Base-by-base conservation (phyloP, 1,140 invertebrate genomes). In the Cyclargus thomasi region DNA sequence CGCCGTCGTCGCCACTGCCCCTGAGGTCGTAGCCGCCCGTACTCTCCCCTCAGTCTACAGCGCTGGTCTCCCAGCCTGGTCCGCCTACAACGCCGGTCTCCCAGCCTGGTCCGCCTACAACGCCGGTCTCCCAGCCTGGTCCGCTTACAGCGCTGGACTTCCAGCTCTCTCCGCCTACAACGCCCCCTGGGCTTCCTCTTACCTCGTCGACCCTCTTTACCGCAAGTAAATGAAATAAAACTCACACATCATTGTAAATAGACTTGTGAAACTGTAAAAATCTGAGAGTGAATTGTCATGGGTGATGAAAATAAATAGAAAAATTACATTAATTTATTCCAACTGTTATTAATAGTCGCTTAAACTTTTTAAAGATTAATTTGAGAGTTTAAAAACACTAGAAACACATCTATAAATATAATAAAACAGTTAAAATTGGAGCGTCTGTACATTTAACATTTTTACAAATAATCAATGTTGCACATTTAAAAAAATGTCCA, bases 61-160 rank as follows among this genome's bases (percentile, higher is more conserved):
- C 55, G 6, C 20, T 3, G 53, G 47, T 53, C 63, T 57, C 55
- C 55, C 55, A 59, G 55, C 55, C 20, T 21, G 17, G 20, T 59
- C 47, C 66, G 1, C 59, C 1, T 67, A 67, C 66, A 22, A 22
- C 62, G 21, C 67, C 1, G 62, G 55, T 35, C 67, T 64, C 3
- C 55, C 55, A 20, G 17, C 55, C 55, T 21, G 20, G 10, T 59
- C 55, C 18, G 17, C 20, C 10, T 59, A 59, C 55, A 59, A 17
- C 55, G 29, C 67, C 1, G 53, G 47, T 62, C 63, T 57, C 55
- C 55, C 55, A 22, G 55, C 55, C 11, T 21, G 17, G 20, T 59
- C 62, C 22, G 47, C 67, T 23, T 68, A 68, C 62, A 64, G 57
- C 67, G 29, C 67, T 3, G 53, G 47, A 23, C 55, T 64, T 2